A percentile compares a stretch with the other conserved stretches of the same genome.
These are phyloP conservation scores for Hystrix brachyura DNA, from an alignment of 2,113 vertebrate genomes.

Conservation along the genomic window DNA sequence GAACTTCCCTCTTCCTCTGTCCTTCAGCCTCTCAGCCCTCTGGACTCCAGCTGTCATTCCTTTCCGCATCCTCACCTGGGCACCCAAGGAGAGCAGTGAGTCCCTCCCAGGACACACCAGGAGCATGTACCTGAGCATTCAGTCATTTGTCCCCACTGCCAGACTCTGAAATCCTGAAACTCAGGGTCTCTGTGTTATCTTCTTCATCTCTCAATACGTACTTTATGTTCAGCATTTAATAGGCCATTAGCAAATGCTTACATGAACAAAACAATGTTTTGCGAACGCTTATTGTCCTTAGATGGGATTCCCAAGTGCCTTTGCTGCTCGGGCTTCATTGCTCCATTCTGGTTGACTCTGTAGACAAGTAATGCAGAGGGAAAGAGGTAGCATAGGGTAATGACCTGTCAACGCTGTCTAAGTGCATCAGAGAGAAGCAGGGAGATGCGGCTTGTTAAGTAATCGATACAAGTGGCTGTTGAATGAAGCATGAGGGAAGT, in stretches of 20 bases:
- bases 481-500: neutral
- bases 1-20: neutral
- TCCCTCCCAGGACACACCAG: neutral
- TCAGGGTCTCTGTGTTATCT: neutral
- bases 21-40: neutral
- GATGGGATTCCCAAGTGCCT: neutral
- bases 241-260: neutral
- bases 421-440: neutral
- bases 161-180: neutral
- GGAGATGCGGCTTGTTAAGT: constrained; percentile 21
- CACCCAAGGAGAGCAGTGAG: too few relatives aligned
- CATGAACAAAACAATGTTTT: neutral
- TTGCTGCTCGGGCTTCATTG: neutral
- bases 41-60: neutral
- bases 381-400: neutral
- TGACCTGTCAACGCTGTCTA: neutral
- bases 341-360: neutral
- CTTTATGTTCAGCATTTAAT: neutral
- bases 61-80: neutral
- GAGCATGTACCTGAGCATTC: rapidly evolving
- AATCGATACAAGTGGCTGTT: neutral
- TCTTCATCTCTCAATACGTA: neutral
- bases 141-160: neutral
- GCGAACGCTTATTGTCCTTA: neutral
- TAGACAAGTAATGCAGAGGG: neutral